phyloP scores from a whole-genome alignment of 2,888 invertebrate species.

The Macrophya annulata region DNA sequence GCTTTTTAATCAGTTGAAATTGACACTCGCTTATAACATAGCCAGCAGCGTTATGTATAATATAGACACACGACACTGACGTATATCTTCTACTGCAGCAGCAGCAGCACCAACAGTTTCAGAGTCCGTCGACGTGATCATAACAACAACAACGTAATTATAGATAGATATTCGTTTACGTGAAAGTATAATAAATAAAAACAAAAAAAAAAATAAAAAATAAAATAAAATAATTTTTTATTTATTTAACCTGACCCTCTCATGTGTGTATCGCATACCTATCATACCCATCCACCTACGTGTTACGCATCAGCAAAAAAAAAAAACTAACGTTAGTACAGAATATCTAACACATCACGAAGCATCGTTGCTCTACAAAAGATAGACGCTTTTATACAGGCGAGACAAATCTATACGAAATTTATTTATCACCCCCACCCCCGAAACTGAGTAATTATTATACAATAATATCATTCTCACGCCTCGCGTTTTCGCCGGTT shows the following conservation, averaged over 20 bases:
- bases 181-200: neutral
- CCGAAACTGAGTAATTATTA: neutral
- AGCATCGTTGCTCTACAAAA: too few relatives aligned
- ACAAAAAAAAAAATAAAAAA: neutral
- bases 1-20: slow-evolving; percentile 28
- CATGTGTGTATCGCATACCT: neutral
- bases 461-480: neutral
- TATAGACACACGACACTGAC: neutral
- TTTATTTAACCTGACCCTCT: neutral
- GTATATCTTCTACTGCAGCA: neutral
- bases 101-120: neutral
- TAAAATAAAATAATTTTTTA: too few relatives aligned
- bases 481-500: neutral
- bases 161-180: neutral
- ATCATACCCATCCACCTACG: neutral
- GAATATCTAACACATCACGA: neutral
- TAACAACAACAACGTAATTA: slow-evolving; percentile 1
- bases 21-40: slow-evolving; percentile 33
- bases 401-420: neutral
- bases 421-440: neutral
- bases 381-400: too few relatives aligned
- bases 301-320: neutral
- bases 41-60: neutral
- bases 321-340: neutral
- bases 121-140: neutral